Evolutionary conservation across 2,113 vertebrate genomes (phyloP).

Genomic region (Mus musculus): DNA sequence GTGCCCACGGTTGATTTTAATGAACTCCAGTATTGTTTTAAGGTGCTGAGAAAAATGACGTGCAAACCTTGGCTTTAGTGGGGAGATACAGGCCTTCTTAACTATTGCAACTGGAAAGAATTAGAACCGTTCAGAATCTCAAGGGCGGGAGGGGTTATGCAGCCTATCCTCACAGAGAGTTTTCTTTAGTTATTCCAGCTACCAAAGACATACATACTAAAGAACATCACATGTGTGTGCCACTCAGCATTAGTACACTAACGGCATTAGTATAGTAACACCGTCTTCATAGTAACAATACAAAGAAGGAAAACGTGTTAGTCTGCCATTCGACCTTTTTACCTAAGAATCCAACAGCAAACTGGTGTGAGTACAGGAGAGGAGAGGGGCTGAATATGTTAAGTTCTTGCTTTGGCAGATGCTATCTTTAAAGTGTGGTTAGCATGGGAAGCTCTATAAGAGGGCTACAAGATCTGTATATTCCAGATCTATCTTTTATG

Average conservation of each 20-base stretch:
- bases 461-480: neutral
- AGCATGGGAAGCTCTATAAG: neutral
- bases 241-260: neutral
- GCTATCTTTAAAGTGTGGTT: neutral
- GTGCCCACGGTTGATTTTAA: slow-evolving; percentile 20
- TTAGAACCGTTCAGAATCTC: slow-evolving; percentile 51
- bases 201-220: neutral
- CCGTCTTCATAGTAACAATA: neutral
- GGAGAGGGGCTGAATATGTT: neutral
- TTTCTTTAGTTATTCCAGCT: neutral
- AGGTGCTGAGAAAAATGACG: slow-evolving; percentile 50
- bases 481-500: neutral
- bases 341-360: neutral
- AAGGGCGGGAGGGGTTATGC: neutral
- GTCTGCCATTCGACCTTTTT: neutral
- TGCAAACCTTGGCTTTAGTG: slow-evolving; percentile 30
- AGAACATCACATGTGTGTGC: neutral
- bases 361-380: neutral
- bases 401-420: neutral
- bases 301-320: neutral
- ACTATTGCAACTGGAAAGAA: slow-evolving; percentile 50
- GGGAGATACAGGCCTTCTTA: slow-evolving; percentile 44
- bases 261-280: neutral
- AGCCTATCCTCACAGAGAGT: neutral
- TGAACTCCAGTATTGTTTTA: slow-evolving; percentile 76